These are phyloP conservation scores for Drosophila anceps DNA, from an alignment of 2,888 invertebrate species.

Conservation along the genomic window DNA sequence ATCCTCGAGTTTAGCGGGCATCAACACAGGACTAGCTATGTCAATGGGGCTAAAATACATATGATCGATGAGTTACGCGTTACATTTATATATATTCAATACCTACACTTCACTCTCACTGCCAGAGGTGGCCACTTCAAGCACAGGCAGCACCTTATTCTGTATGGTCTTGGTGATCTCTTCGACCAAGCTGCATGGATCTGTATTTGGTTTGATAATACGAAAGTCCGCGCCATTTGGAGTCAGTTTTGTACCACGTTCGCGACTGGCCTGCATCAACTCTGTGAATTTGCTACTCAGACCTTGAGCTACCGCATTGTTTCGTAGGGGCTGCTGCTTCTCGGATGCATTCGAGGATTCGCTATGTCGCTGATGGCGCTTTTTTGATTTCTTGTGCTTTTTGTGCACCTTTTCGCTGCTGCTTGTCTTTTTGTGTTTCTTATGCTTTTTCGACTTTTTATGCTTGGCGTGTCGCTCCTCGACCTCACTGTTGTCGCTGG, in stretches of 20 bases:
- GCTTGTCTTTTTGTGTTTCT: conserved; percentile 88
- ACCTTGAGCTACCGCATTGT: conserved; percentile 43
- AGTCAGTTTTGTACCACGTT: conserved; percentile 69
- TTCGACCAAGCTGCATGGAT: conserved; percentile 86
- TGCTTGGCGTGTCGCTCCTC: conserved; percentile 78
- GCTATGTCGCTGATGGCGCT: conserved; percentile 86
- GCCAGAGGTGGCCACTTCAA: conserved; percentile 90
- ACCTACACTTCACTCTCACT: conserved; percentile 88
- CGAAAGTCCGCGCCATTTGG: conserved; percentile 78
- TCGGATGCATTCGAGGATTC: conserved; percentile 80
- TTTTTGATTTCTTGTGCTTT: conserved; percentile 87
- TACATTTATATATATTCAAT: not conserved
- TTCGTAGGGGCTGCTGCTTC: conserved; percentile 45
- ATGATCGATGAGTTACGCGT: not conserved
- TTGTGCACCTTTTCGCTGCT: conserved; percentile 84
- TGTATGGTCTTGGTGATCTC: conserved; percentile 86
- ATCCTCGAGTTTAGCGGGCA: conserved; percentile 90
- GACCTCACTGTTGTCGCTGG: conserved; percentile 71
- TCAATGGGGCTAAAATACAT: conserved; percentile 85
- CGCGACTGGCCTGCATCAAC: conserved; percentile 82
- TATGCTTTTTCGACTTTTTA: conserved; percentile 88
- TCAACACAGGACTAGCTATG: conserved; percentile 89
- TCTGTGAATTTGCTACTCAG: conserved; percentile 84
- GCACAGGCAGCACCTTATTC: conserved; percentile 84
- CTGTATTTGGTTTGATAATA: conserved; percentile 82